Conservation (phyloP, 2,888 invertebrate genomes). For the Drosophila meridiana region DNA sequence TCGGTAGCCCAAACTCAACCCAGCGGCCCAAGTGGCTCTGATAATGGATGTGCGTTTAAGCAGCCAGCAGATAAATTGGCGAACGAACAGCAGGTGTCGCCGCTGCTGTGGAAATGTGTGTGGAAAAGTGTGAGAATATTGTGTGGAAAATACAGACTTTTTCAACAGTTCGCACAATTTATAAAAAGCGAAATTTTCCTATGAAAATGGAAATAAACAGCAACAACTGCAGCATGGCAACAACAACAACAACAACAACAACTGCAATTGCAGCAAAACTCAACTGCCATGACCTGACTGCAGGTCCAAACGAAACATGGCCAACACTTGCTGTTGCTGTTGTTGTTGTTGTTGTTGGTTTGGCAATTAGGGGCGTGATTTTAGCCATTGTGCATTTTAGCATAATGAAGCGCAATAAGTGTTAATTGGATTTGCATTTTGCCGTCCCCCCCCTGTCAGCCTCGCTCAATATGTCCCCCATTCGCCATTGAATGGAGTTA, state of each 20-base stretch:
- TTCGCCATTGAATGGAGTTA: not conserved
- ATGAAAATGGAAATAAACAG: constrained; percentile 58
- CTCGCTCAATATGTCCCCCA: not conserved
- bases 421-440: constrained; percentile 79
- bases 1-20: constrained; percentile 42
- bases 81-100: constrained; percentile 73
- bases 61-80: constrained; percentile 74
- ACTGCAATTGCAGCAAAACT: constrained; percentile 39
- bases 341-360: constrained; percentile 40
- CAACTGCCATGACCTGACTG: constrained; percentile 72
- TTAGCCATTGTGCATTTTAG: constrained; percentile 76
- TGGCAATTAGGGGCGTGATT: constrained; percentile 80
- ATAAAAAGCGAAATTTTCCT: constrained; percentile 64
- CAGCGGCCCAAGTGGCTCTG: constrained; percentile 25
- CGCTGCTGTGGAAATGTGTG: constrained; percentile 37
- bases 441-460: not conserved
- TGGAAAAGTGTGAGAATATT: constrained; percentile 66
- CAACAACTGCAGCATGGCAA: constrained; percentile 12
- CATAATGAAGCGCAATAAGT: constrained; percentile 80
- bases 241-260: constrained; percentile 21
- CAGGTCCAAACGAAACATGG: constrained; percentile 56
- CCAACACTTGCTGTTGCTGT: constrained; percentile 38
- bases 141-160: constrained; percentile 44
- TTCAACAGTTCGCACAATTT: constrained; percentile 69
- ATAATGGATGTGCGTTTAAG: constrained; percentile 80